phyloP scores from a whole-genome alignment of 2,888 invertebrate species.

The Villa cingulata region DNA sequence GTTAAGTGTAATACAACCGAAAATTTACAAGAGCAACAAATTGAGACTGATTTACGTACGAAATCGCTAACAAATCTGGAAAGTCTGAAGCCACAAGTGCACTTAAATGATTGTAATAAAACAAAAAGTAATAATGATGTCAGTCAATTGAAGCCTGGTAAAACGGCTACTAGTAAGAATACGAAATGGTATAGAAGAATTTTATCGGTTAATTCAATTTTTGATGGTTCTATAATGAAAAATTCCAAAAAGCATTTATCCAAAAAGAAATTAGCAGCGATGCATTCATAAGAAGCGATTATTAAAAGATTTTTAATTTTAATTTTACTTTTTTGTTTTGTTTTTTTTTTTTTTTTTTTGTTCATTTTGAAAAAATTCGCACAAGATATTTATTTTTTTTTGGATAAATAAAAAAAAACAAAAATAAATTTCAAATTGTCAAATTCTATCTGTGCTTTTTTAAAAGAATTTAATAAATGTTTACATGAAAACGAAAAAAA shows the following conservation, averaged over 20 bases:
- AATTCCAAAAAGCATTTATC: not conserved
- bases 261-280: not conserved
- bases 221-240: not conserved
- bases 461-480: no score
- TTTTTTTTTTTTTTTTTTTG: no score
- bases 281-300: not conserved
- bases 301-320: no score
- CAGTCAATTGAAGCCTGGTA: not conserved
- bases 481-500: no score
- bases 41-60: not conserved
- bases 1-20: no score
- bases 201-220: not conserved
- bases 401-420: no score
- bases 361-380: no score
- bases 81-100: not conserved
- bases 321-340: no score
- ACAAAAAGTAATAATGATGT: conserved; percentile 1
- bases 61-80: conserved; percentile 4
- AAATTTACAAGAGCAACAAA: no score
- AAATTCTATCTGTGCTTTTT: no score
- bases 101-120: conserved; percentile 1
- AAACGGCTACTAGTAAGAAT: conserved; percentile 4
- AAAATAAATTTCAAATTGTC: no score
- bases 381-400: no score
- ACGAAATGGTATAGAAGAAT: conserved; percentile 10